phyloP scores from a whole-genome alignment of 2,888 invertebrate genomes.

The Napeogenes inachia region DNA sequence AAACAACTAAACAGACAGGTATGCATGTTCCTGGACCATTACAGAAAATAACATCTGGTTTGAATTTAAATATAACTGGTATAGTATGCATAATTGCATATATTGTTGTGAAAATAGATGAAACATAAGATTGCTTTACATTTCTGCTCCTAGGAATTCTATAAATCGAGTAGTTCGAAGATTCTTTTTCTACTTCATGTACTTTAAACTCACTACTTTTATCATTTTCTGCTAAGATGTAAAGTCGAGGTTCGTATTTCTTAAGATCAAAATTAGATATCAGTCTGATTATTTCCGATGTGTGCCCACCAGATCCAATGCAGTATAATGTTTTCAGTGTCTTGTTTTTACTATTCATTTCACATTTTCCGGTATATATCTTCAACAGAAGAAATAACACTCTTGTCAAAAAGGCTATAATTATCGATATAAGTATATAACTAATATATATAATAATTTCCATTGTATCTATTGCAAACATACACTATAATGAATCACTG shows the following conservation, averaged over 20 bases:
- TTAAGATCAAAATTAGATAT: conserved; percentile 78
- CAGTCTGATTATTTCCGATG: conserved; percentile 93
- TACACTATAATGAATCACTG: too few species aligned
- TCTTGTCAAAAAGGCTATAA: conserved; percentile 8
- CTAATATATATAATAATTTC: conserved; percentile 1
- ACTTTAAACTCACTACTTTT: conserved; percentile 84
- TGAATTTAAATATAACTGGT: conserved; percentile 81
- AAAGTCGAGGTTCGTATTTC: conserved; percentile 85
- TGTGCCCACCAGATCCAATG: conserved; percentile 93
- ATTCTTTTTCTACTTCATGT: conserved; percentile 61
- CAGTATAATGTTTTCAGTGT: conserved; percentile 77
- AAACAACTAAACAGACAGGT: conserved; percentile 89
- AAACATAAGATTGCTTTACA: conserved; percentile 90
- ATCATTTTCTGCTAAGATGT: conserved; percentile 88
- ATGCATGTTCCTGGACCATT: conserved; percentile 99
- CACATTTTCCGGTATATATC: conserved; percentile 31
- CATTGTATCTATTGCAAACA: conserved; percentile 7
- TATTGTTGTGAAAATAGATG: conserved; percentile 87
- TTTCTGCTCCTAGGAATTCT: conserved; percentile 89
- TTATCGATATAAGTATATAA: neutral
- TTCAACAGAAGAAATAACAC: conserved; percentile 22
- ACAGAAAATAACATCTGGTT: conserved; percentile 90
- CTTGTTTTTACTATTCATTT: conserved; percentile 30
- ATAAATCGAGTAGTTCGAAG: conserved; percentile 65
- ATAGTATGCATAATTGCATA: conserved; percentile 82